Base-by-base conservation (phyloP, 2,113 vertebrate genomes). In the Papio anubis region DNA sequence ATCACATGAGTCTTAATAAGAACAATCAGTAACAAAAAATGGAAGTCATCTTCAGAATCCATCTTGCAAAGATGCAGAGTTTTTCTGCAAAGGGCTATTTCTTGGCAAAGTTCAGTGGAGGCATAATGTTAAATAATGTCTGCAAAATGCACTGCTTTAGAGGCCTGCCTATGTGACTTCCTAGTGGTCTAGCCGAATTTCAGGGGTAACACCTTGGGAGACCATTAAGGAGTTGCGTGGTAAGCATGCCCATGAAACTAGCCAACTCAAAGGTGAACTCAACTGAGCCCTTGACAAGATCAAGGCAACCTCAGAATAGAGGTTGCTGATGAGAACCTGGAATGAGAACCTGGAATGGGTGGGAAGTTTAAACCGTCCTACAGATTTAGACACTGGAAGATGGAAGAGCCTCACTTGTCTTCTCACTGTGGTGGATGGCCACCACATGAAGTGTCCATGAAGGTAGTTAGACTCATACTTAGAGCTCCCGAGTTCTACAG, bases 401-500 rank as follows among this genome's bases (percentile, higher is more conserved):
- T 30, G 8, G 27, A 85, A 64, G 32, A 23, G 18, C 25, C 23
- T 55, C 0, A 6, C 11, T 45, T 52, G 5, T 4, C 0, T 52
- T 43, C 27, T 87, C 27, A 6, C 25, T 52, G 23, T 48, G 14
- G 16, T 75, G 14, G n/a, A 52, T 0, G 4, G 30, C 23, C 66
- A 61, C 6, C 10, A 16, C 32, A 1, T 4, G 5, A n/a, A 48
- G 16, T 43, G 4, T n/a, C 7, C 25, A 8, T 13, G 23, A 0
- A 13, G 38, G 35, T 25, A 1, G 61, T 79, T 13, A 27, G 55
- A 27, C 45, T 59, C 40, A 48, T 43, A 5, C 43, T 73, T 68
- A 12, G 20, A 81, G n/a, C 45, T 45, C 35, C 61, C 3, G 8
- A 16, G 40, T 25, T 40, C 61, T 80, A 0, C 9, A 75, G 12